A percentile compares a stretch with the other conserved stretches of the same genome.
These are phyloP conservation scores for Bursaphelenchus okinawaensis DNA, from an alignment of 2,888 invertebrate species.

Conservation along the genomic window DNA sequence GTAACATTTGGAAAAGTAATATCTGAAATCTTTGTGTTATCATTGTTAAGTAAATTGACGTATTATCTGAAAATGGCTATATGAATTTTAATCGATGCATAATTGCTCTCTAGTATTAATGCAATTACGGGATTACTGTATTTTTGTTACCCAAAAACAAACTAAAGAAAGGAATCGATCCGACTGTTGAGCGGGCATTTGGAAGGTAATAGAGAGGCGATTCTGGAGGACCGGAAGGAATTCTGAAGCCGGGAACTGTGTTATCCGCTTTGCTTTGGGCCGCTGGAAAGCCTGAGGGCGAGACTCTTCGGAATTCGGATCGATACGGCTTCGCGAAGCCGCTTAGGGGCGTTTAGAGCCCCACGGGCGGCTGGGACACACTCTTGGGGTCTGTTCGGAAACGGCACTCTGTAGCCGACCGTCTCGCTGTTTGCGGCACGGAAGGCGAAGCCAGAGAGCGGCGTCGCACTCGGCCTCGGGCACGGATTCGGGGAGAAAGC, in stretches of 20 bases:
- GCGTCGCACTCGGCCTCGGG: neutral
- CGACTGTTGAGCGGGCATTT: too few species aligned
- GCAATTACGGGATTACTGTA: too few species aligned
- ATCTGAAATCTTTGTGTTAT: too few species aligned
- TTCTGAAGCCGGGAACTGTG: neutral
- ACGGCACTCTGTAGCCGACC: neutral
- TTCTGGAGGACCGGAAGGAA: neutral
- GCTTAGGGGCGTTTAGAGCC: neutral
- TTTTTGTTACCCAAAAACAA: too few species aligned
- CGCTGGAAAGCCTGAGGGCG: neutral
- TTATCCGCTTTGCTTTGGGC: neutral
- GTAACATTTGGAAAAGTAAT: too few species aligned
- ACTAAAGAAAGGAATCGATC: too few species aligned
- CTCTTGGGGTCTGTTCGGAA: neutral
- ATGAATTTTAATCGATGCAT: too few species aligned
- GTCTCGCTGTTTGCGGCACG: neutral
- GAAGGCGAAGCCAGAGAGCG: neutral
- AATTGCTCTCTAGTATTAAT: too few species aligned
- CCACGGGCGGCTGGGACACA: neutral
- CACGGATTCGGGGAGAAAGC: neutral
- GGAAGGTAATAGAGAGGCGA: neutral
- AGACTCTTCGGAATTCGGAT: neutral
- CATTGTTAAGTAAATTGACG: too few species aligned
- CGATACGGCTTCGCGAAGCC: neutral
- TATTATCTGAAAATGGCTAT: too few species aligned